Evolutionary conservation across 2,797 vertebrate species (phyloP).

Genomic region (Schizopygopsis pylzovi): DNA sequence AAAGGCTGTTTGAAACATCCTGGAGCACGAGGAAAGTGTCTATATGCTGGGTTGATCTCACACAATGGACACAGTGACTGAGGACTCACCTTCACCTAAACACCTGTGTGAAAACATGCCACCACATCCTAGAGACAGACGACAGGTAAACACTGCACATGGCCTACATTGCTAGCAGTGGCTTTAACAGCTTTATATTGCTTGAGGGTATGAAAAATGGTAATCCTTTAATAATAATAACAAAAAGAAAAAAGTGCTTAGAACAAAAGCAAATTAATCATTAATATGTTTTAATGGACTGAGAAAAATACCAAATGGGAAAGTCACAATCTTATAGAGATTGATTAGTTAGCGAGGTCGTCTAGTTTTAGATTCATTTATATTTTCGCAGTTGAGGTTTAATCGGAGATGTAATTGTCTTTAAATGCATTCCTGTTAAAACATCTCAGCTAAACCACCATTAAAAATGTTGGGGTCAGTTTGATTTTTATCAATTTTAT

Average conservation of each 20-base stretch:
- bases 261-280: not conserved
- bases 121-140: slow-evolving; percentile 39
- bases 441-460: not conserved
- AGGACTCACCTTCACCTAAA: slow-evolving; percentile 52
- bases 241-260: not conserved
- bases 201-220: not conserved
- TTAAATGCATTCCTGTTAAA: not conserved
- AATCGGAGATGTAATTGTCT: not conserved
- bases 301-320: not conserved
- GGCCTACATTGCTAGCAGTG: not conserved
- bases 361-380: not conserved
- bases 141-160: slow-evolving; percentile 17
- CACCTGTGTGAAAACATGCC: slow-evolving; percentile 59
- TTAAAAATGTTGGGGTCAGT: not conserved
- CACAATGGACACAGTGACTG: slow-evolving; percentile 64
- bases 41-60: slow-evolving; percentile 52
- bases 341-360: not conserved
- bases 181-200: not conserved
- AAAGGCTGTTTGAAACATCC: slow-evolving; percentile 53
- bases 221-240: not conserved
- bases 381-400: not conserved
- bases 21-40: slow-evolving; percentile 51
- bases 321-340: not conserved
- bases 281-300: not conserved
- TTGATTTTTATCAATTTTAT: not conserved